Percentiles rank a stretch among this genome's conserved stretches.
These are phyloP conservation scores for Cryptoprocta ferox DNA, from an alignment of 2,797 vertebrate genomes.

Conservation along the genomic window DNA sequence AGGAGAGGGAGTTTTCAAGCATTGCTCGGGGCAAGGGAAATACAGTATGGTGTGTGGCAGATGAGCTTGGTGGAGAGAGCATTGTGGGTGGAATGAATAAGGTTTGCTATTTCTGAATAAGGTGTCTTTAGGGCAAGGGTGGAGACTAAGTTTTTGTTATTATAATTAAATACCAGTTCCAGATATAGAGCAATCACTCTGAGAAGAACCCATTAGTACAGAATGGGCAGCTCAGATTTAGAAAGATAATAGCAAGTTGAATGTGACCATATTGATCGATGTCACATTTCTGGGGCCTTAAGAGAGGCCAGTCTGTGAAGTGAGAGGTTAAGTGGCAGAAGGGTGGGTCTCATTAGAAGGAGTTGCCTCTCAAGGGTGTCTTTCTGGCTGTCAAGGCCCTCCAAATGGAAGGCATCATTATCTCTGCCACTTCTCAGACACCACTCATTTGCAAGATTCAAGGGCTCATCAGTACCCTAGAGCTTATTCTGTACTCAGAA, in stretches of 20 bases:
- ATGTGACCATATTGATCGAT: not conserved
- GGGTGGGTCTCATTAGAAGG: not conserved
- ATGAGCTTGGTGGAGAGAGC: not conserved
- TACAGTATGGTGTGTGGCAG: not conserved
- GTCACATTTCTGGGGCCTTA: not conserved
- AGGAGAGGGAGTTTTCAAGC: not conserved
- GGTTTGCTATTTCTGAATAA: not conserved
- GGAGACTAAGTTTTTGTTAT: not conserved
- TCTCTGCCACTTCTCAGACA: not conserved
- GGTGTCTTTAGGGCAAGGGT: not conserved
- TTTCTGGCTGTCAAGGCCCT: not conserved
- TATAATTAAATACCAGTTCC: not conserved
- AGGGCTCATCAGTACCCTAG: not conserved
- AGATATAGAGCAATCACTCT: not conserved
- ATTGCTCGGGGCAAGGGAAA: not conserved
- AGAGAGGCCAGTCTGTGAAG: not conserved
- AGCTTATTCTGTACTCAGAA: not conserved
- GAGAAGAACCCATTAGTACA: not conserved
- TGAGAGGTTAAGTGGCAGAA: not conserved
- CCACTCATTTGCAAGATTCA: not conserved
- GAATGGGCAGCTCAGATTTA: not conserved
- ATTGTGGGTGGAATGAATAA: not conserved
- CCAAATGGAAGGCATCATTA: not conserved
- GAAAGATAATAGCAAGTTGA: not conserved
- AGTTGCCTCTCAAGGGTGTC: not conserved